Conservation (phyloP, 2,113 vertebrate species). For the Sturnira hondurensis region DNA sequence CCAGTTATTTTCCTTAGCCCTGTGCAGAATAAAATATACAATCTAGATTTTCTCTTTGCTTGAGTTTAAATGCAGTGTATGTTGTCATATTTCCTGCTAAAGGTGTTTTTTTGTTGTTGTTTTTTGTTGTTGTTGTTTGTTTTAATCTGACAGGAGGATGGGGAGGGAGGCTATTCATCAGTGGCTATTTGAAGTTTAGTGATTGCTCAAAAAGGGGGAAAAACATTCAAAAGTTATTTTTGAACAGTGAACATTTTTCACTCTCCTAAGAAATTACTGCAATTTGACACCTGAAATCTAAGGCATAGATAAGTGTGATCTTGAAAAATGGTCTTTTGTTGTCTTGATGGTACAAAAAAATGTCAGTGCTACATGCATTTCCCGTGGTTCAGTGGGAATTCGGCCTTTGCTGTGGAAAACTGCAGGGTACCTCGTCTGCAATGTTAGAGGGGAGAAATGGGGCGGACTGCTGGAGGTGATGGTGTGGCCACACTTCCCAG, state of each 20-base stretch:
- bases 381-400: neutral
- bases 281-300: slow-evolving; percentile 64
- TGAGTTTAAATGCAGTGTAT: slow-evolving; percentile 42
- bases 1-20: slow-evolving; percentile 34
- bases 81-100: slow-evolving; percentile 45
- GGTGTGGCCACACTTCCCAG: accelerated
- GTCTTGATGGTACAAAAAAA: slow-evolving; percentile 34
- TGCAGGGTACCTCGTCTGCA: neutral
- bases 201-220: neutral
- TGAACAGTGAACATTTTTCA: slow-evolving; percentile 62
- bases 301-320: slow-evolving; percentile 52
- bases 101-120: neutral
- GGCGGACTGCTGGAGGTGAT: neutral
- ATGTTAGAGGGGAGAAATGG: neutral
- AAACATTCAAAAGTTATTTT: slow-evolving; percentile 33
- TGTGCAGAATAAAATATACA: slow-evolving; percentile 40
- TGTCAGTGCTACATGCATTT: neutral
- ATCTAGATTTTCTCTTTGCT: slow-evolving; percentile 9
- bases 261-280: slow-evolving; percentile 58
- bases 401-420: neutral
- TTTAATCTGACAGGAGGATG: slow-evolving; percentile 20
- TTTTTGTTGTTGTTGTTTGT: neutral
- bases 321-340: slow-evolving; percentile 57
- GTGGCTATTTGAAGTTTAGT: slow-evolving; percentile 47
- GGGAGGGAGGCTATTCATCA: neutral